Evolutionary conservation across 2,113 vertebrate species (phyloP), one percentile per base, ranked within the genome.

Genomic region (Siniperca knerii): DNA sequence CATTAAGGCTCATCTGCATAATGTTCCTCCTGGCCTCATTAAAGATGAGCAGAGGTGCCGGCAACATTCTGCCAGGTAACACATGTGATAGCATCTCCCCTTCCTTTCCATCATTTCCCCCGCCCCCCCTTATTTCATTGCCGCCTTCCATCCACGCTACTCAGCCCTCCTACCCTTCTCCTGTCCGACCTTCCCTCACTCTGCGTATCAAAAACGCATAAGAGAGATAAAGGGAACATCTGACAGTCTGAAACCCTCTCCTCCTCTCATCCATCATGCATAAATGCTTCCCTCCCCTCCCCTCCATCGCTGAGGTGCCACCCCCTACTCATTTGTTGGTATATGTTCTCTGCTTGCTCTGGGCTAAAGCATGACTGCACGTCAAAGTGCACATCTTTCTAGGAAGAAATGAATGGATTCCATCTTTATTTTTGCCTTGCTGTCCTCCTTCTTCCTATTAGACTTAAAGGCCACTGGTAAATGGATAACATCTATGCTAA

Each of bases 261-360:
- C 90, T 87, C 91, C 92, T 91, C 91, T 90, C 92, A 92, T 94
- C 90, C 84, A 92, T 92, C 89, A 93, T 77, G 89, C 70, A 90
- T 92, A 90, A 92, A 90, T 74, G 82, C 80, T 70, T 79, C 61
- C 81, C 83, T 80, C 64, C 87, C 60, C 72, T 73, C 60, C 57
- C 37, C 75, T 78, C 52, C 58, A 70, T 78, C 54, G 1, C 71
- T 52, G 50, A 87, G 61, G 71, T 76, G 33, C 68, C 77, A 50
- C 69, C 74, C 50, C 57, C 46, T 55, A 20, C 81, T 81, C 81
- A 77, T 94, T 82, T 88, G 85, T 87, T 86, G 60, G 69, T 87
- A 60, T 92, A 88, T 80, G 79, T 83, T 84, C 85, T 87, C 77
- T 72, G 48, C 78, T 77, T 44, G 74, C 83, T 87, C 61, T 74